Base-by-base conservation (phyloP, 37 sponge, comb jelly and placozoan species). In the Cliona cf. orientalis region DNA sequence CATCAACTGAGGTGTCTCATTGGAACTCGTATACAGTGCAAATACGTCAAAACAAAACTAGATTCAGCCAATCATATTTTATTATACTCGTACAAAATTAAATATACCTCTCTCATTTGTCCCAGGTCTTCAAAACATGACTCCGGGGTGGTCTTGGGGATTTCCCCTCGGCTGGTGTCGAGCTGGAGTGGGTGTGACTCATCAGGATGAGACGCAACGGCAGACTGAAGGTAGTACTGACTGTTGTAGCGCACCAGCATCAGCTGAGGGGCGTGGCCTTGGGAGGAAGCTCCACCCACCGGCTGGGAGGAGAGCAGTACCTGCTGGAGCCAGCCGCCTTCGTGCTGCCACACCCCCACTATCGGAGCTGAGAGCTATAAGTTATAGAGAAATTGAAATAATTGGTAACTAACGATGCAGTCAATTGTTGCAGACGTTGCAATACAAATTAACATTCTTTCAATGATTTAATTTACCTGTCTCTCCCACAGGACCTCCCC, bases 341-440 rank as follows among this genome's bases (percentile, higher is more conserved):
- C 66, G 23, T 89, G 59, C 33, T 68, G 37, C 93, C 93, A 92
- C 11, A 80, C 61, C 2, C 67, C 71, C 67, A 69, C 49, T 7
- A 92, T 38, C 0, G 93, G 93, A 33, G 93, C 62, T 37, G 70
- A 34, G 42, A 92, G 71, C 92, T 91, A 55, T 21, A 28, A 4
- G 17, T 49, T 17, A 59, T 29, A 25, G 28, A 29, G 60, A 29
- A 25, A 59, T 29, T 29, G 28, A 3, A 9, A 59, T 29, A 59
- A 3, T 29, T 59, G 28, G 28, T 29, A 25, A 59, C 4, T 59
- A 59, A 9, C 9, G 38, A 62, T 9, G 64, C 25, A 19, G 17
- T n/a, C 64, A 62, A 26, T n/a, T 62, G 64, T 62, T n/a, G 22
- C 25, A 7, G 26, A 9, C 19, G 12, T 9, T 61, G 14, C 7